phyloP scores from a whole-genome alignment of 2,113 vertebrate genomes.

The Actenoides hombroni region DNA sequence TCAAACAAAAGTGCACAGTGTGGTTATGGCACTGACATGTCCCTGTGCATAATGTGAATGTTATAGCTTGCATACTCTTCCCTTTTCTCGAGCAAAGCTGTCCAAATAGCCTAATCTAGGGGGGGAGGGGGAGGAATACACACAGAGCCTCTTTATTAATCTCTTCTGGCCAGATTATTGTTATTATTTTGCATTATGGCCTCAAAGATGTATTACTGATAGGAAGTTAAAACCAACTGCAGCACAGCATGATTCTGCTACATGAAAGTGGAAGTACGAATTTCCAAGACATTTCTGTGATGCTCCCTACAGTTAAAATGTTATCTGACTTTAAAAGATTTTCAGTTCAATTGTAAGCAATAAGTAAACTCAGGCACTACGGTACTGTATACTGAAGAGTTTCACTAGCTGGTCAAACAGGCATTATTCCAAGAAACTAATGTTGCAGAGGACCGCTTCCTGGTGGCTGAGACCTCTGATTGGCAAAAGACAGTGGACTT shows the following conservation, averaged over 20 bases:
- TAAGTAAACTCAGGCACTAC: slow-evolving; percentile 48
- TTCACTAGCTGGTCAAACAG: slow-evolving; percentile 51
- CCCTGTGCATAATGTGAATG: neutral
- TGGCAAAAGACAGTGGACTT: slow-evolving; percentile 69
- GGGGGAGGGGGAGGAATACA: neutral
- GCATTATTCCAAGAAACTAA: slow-evolving; percentile 43
- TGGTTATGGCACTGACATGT: neutral
- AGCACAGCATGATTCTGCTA: slow-evolving; percentile 28
- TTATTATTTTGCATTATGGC: slow-evolving; percentile 63
- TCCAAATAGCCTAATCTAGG: slow-evolving; percentile 32
- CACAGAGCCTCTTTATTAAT: slow-evolving; percentile 43
- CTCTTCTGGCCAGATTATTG: slow-evolving; percentile 49
- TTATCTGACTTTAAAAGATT: slow-evolving; percentile 60
- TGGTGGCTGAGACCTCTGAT: slow-evolving; percentile 59
- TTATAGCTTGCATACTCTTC: neutral
- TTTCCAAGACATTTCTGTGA: slow-evolving; percentile 49
- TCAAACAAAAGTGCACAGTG: neutral
- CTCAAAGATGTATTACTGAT: slow-evolving; percentile 48
- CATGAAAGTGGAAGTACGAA: slow-evolving; percentile 42
- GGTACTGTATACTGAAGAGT: neutral
- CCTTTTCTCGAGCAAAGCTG: slow-evolving; percentile 14
- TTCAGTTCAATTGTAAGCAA: slow-evolving; percentile 40
- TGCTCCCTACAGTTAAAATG: slow-evolving; percentile 54
- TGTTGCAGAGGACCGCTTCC: slow-evolving; percentile 56
- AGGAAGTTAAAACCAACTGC: slow-evolving; percentile 33